Evolutionary conservation across 2,113 vertebrate species (phyloP), one percentile per base, ranked within the genome.

Genomic region (Xiphias gladius): DNA sequence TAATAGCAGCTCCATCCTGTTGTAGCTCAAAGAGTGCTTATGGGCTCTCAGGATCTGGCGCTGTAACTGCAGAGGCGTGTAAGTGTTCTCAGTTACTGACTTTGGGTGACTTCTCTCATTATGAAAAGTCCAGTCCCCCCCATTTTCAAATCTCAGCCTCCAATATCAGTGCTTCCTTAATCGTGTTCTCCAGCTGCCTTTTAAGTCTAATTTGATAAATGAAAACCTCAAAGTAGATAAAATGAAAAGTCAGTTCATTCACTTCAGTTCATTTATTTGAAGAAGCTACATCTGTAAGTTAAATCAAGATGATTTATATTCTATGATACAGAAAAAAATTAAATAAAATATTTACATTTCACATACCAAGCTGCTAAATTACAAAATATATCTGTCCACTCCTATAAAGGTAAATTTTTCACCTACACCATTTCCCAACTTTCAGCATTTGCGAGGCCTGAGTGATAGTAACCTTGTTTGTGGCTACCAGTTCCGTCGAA

Each of bases 1-100:
- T 93, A 94, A 94, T 93, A 87, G 85, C 78, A 80, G 91, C 92
- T 93, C 91, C 93, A 94, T 94, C 94, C 94, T 94, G 91, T 74
- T 85, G 90, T 88, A 90, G 90, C 90, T 94, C 89, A 92, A 94
- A 89, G 90, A 90, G 92, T 76, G 82, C 87, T 88, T 84, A 82
- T 76, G 82, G 86, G 82, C 84, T 88, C 81, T 83, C 82, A 92
- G 87, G 81, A 79, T 80, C 73, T 85, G 74, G 78, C 86, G 35
- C 85, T 90, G 86, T 77, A 52, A 37, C 80, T 80, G 83, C 91
- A 90, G 85, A 91, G 91, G 48, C 76, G 52, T 90, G 85, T 88
- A 91, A 93, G 92, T 88, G 90, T 92, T 94, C 89, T 94, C 93
- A 88, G 85, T 91, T 80, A 91, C 90, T 91, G 83, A 86, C 91